phyloP scores from a whole-genome alignment of 2,113 vertebrate genomes.

The Diphyllodes magnificus region DNA sequence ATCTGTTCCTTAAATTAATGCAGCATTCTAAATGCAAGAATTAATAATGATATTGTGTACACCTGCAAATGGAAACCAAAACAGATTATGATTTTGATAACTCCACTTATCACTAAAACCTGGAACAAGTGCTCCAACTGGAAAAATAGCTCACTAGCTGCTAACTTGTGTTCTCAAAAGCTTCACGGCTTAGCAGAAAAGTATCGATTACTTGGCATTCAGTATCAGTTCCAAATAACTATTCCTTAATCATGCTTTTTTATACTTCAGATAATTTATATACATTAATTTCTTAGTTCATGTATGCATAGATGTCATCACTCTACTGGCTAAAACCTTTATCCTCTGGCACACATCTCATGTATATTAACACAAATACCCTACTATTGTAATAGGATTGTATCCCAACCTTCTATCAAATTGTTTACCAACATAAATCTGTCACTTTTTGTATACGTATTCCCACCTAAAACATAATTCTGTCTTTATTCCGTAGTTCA shows the following conservation, averaged over 20 bases:
- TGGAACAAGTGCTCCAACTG: neutral
- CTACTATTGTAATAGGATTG: neutral
- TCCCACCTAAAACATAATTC: neutral
- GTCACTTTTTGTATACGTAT: neutral
- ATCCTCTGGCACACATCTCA: neutral
- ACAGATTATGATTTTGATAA: neutral
- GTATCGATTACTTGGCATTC: neutral
- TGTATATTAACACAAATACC: neutral
- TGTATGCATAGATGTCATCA: neutral
- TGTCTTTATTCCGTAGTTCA: neutral
- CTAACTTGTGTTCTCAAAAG: neutral
- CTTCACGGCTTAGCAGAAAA: neutral
- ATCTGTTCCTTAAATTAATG: neutral
- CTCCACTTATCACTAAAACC: neutral
- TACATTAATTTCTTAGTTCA: neutral
- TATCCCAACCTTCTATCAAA: neutral
- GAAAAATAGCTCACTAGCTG: neutral
- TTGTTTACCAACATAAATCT: neutral
- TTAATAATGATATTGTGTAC: neutral
- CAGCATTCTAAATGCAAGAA: neutral
- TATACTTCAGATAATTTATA: neutral
- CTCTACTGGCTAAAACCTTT: neutral
- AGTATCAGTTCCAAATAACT: neutral
- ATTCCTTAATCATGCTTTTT: neutral
- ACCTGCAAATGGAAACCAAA: neutral